phyloP scores from a whole-genome alignment of 2,888 invertebrate species.

The Galerucella calmariensis region DNA sequence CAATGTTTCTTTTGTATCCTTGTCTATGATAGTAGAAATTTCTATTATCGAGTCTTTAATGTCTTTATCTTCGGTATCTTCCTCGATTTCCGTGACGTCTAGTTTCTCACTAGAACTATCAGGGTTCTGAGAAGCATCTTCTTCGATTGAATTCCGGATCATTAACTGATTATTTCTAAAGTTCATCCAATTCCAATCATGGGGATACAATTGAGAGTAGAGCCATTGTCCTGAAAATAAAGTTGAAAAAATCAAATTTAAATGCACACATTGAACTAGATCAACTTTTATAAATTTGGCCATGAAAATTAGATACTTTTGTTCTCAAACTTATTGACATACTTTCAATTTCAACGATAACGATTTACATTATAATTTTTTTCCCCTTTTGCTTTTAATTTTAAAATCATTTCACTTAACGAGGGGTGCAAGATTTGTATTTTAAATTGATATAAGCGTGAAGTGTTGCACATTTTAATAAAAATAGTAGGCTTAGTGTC shows the following conservation, averaged over 20 bases:
- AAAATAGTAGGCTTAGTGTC: no score
- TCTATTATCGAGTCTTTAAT: conserved; percentile 34
- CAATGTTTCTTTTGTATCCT: background rate
- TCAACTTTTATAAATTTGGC: no score
- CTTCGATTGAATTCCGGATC: conserved; percentile 46
- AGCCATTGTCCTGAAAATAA: conserved; percentile 74
- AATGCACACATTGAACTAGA: no score
- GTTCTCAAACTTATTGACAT: no score
- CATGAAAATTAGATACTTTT: no score
- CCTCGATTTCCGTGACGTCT: conserved; percentile 55
- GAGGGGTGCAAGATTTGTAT: no score
- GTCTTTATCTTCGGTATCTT: conserved; percentile 40
- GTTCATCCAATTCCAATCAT: conserved; percentile 77
- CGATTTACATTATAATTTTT: no score
- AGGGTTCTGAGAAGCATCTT: conserved; percentile 53
- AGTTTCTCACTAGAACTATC: conserved; percentile 56
- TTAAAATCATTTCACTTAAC: no score
- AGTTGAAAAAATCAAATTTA: background rate
- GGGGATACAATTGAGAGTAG: conserved; percentile 80
- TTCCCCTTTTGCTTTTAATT: no score
- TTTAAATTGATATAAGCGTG: no score
- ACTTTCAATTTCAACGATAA: no score
- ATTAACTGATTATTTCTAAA: conserved; percentile 59
- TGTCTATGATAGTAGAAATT: conserved; percentile 29
- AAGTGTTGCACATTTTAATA: no score